Base-by-base conservation (phyloP, 2,113 vertebrate species). In the Pseudopipra pipra region DNA sequence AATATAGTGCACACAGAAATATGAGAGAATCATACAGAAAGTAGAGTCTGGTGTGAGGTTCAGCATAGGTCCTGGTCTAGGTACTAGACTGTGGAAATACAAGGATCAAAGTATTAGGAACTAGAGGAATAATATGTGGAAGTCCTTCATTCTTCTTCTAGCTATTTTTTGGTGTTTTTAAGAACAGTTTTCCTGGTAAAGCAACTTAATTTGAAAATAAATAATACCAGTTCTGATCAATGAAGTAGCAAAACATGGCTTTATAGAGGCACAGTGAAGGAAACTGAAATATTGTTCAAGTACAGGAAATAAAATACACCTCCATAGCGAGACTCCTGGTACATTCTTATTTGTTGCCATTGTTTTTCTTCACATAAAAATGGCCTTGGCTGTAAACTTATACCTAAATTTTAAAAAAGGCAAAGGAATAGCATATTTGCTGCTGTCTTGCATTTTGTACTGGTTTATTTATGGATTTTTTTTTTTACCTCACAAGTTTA, bases 401-500 rank as follows among this genome's bases (percentile, higher is more conserved):
- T 76, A 85, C 74, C 49, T 92, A 79, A 91, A 78, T 78, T 91
- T 91, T 20, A 41, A 75, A 89, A 95, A 90, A 90, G 13, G 22
- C n/a, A 90, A 96, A 96, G 87, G 88, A 96, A 94, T 56, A 92
- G 56, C 85, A 89, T 76, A 89, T 96, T 97, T 94, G 61, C 91
- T 91, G 90, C 85, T 87, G 54, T 62, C 86, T 84, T 65, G 83
- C 46, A 93, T 95, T 96, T 76, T 0, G 1, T 65, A 33, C 31
- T 93, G 66, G 35, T 97, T 97, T 95, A 97, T 97, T 97, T 96
- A 96, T 96, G 94, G 86, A 65, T 81, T 67, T 65, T 52, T 90
- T 95, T 90, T 86, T 92, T 91, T 49, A 80, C 90, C 90, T 97
- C 93, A 94, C 90, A 96, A 92, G 95, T 95, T 96, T 97, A 97